Evolutionary conservation across 1,140 invertebrate genomes (phyloP).

Genomic region (Drosophila lowei): DNA sequence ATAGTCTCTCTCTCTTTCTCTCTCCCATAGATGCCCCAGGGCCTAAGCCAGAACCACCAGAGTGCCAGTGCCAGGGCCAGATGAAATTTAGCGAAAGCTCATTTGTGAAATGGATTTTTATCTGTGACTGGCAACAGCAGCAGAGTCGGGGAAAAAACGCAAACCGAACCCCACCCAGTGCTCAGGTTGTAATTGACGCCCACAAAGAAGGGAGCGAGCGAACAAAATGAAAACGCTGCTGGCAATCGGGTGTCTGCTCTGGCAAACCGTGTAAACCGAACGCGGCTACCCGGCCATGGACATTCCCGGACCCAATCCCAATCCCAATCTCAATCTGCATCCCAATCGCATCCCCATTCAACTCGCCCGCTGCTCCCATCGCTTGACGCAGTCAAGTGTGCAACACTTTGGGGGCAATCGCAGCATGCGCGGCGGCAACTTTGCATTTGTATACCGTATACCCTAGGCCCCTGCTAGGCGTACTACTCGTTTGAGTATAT

Average conservation of each 20-base stretch:
- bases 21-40: no score
- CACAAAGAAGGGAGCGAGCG: conserved; percentile 10
- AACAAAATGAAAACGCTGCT: conserved; percentile 19
- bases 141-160: no score
- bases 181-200: conserved; percentile 49
- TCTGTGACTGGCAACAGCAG: conserved; percentile 17
- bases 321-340: neutral
- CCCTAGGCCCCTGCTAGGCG: no score
- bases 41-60: no score
- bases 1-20: no score
- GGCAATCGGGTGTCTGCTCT: conserved; percentile 25
- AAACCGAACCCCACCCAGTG: no score
- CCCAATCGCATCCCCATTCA: neutral
- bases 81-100: conserved; percentile 18
- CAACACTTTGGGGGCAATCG: conserved; percentile 60
- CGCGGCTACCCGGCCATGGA: conserved; percentile 1
- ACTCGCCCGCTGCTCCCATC: conserved; percentile 28
- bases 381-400: conserved; percentile 68
- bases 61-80: no score
- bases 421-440: conserved; percentile 56
- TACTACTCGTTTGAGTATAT: no score
- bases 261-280: conserved; percentile 38
- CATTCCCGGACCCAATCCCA: conserved; percentile 4
- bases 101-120: conserved; percentile 52
- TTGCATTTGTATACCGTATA: conserved; percentile 30